These are phyloP conservation scores for Helobdella robusta DNA, from an alignment of 2,888 invertebrate species.

Conservation along the genomic window DNA sequence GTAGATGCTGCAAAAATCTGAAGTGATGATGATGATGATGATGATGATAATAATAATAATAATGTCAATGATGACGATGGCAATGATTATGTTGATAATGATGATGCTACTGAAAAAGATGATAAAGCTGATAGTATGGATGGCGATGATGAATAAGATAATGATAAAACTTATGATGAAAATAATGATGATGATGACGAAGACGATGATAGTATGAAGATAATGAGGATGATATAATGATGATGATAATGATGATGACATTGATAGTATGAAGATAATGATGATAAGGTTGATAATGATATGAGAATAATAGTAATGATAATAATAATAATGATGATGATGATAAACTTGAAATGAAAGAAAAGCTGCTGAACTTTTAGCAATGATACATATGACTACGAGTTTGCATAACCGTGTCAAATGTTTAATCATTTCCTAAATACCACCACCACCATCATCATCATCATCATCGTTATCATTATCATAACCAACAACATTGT, in stretches of 20 bases:
- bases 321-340: background rate
- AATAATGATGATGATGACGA: slow-evolving; percentile 18
- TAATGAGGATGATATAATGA: slow-evolving; percentile 11
- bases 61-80: background rate
- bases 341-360: background rate
- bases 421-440: background rate
- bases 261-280: background rate
- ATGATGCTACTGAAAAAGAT: background rate
- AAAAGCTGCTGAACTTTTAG: no score
- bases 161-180: background rate
- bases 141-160: background rate
- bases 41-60: background rate
- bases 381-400: no score
- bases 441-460: background rate
- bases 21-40: background rate
- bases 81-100: background rate
- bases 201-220: slow-evolving; percentile 21
- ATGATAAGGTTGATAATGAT: background rate
- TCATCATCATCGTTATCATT: slow-evolving; percentile 2
- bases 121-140: background rate
- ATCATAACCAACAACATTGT: background rate
- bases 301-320: background rate
- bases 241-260: slow-evolving; percentile 1
- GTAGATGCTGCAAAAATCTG: background rate
- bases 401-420: no score